These are phyloP conservation scores for Ornithoptera alexandrae DNA, from an alignment of 2,888 invertebrate genomes.

Conservation along the genomic window DNA sequence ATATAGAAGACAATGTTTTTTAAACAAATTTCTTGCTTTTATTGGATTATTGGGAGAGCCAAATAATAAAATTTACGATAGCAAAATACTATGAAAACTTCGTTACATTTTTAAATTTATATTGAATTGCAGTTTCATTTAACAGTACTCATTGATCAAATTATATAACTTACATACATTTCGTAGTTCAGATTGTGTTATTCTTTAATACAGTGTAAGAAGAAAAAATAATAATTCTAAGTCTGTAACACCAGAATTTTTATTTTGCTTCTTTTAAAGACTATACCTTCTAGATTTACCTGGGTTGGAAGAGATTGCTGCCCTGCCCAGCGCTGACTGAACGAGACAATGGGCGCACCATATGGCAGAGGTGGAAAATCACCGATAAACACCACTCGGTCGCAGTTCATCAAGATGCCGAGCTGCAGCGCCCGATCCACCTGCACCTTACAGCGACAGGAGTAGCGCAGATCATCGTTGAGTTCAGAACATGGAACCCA, in stretches of 20 bases:
- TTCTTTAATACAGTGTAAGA: too few relatives aligned
- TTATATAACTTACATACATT: too few relatives aligned
- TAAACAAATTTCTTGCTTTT: not conserved
- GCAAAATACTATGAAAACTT: too few relatives aligned
- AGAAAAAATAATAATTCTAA: too few relatives aligned
- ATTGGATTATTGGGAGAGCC: not conserved
- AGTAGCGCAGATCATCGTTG: slow-evolving; percentile 86
- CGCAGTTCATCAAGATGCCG: slow-evolving; percentile 88
- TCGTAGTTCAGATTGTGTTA: too few relatives aligned
- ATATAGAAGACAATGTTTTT: not conserved
- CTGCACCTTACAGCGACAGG: slow-evolving; percentile 81
- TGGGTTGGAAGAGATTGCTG: slow-evolving; percentile 90
- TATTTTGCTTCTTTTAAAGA: not conserved
- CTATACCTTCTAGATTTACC: slow-evolving; percentile 56
- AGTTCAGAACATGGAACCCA: slow-evolving; percentile 89
- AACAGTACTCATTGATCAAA: too few relatives aligned
- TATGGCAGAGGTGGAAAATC: slow-evolving; percentile 88
- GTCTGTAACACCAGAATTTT: too few relatives aligned
- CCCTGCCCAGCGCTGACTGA: slow-evolving; percentile 89
- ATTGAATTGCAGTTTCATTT: too few relatives aligned
- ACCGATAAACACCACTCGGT: slow-evolving; percentile 88
- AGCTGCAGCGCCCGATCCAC: slow-evolving; percentile 74
- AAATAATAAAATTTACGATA: not conserved
- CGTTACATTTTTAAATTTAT: too few relatives aligned
- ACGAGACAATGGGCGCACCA: slow-evolving; percentile 88